phyloP scores from a whole-genome alignment of 2,797 vertebrate genomes.

The Rhinatrema bivittatum region DNA sequence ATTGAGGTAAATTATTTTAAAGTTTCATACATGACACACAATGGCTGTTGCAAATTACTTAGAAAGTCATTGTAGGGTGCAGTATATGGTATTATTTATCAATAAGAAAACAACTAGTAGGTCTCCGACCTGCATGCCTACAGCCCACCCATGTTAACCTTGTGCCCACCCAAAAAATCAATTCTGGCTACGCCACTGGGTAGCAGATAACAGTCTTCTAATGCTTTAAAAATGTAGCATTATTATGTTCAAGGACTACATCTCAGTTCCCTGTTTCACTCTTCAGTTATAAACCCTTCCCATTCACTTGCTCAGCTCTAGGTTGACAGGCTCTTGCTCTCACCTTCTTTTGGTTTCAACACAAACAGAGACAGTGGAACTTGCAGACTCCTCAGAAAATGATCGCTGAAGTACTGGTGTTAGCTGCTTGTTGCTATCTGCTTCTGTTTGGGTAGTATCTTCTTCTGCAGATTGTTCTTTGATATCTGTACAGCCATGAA shows the following conservation, averaged over 20 bases:
- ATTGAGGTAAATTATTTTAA: no score
- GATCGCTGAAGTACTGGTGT: conserved; percentile 64
- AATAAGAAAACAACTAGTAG: no score
- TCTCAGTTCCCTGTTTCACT: not conserved
- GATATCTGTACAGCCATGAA: conserved; percentile 58
- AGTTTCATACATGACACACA: no score
- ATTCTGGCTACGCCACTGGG: no score
- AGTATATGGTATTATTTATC: no score
- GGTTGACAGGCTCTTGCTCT: conserved; percentile 30
- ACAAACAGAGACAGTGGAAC: conserved; percentile 67
- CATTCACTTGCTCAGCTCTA: not conserved
- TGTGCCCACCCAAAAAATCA: no score
- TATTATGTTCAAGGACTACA: rapidly evolving
- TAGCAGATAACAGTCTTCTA: no score
- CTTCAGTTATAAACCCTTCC: not conserved
- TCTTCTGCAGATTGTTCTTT: conserved; percentile 72
- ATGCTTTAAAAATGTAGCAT: not conserved
- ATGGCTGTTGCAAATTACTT: no score
- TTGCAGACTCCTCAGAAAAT: conserved; percentile 64
- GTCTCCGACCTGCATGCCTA: no score
- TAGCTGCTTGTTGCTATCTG: conserved; percentile 51
- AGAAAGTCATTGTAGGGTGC: no score
- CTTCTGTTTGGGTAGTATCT: conserved; percentile 43
- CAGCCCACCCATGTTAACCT: no score
- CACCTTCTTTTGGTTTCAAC: conserved; percentile 87